These are phyloP conservation scores for Neomicropteryx cornuta DNA, from an alignment of 1,140 invertebrate species.

Conservation along the genomic window DNA sequence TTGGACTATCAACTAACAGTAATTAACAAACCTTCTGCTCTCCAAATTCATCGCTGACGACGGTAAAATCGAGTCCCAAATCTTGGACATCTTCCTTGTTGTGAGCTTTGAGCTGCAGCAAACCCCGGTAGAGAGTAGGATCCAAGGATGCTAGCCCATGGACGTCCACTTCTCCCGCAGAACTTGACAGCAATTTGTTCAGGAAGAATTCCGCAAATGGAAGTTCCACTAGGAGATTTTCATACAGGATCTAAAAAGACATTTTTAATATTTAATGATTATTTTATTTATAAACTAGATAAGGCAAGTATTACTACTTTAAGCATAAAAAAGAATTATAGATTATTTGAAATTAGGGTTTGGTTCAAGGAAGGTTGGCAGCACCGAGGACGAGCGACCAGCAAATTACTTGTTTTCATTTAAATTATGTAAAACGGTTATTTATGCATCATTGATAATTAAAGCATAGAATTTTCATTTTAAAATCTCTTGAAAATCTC, in stretches of 20 bases:
- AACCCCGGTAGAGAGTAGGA: slow-evolving; percentile 82
- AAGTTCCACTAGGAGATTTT: slow-evolving; percentile 88
- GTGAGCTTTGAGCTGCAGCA: slow-evolving; percentile 79
- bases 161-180: slow-evolving; percentile 73
- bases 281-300: too few species aligned
- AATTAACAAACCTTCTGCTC: slow-evolving; percentile 57
- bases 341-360: too few species aligned
- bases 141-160: slow-evolving; percentile 90
- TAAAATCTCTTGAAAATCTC: too few species aligned
- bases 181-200: slow-evolving; percentile 52
- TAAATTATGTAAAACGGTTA: too few species aligned
- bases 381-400: too few species aligned
- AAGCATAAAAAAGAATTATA: too few species aligned
- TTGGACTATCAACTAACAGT: too few species aligned
- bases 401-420: too few species aligned
- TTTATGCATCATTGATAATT: too few species aligned
- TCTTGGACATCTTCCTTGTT: slow-evolving; percentile 61
- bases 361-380: too few species aligned
- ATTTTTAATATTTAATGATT: slow-evolving; percentile 7
- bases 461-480: too few species aligned
- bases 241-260: slow-evolving; percentile 71
- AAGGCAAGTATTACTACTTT: too few species aligned
- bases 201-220: slow-evolving; percentile 91
- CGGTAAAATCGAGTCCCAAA: slow-evolving; percentile 87
- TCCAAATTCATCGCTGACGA: slow-evolving; percentile 81